Evolutionary conservation across 2,797 vertebrate genomes (phyloP).

Genomic region (Rhinichthys osculus): DNA sequence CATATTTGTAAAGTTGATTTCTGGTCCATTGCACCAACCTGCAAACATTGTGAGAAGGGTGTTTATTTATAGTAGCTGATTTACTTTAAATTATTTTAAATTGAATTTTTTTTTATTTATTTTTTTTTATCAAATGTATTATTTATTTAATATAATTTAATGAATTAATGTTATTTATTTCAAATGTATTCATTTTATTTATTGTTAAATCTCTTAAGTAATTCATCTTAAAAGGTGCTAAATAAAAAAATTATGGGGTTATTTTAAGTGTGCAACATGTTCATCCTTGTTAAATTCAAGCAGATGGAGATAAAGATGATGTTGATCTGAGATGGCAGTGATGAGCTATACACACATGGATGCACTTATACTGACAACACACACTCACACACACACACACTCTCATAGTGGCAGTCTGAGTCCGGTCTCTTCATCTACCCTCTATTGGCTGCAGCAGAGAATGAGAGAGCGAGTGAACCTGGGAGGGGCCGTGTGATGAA

Average conservation of each 20-base stretch:
- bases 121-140: background rate
- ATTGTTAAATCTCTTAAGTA: background rate
- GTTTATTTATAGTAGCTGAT: background rate
- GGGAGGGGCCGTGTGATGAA: conserved; percentile 47
- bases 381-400: conserved; percentile 20
- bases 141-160: background rate
- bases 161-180: background rate
- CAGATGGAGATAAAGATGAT: conserved; percentile 9
- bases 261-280: background rate
- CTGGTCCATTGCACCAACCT: background rate
- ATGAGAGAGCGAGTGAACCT: conserved; percentile 52
- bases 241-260: background rate
- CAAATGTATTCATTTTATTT: background rate
- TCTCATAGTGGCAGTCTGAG: conserved; percentile 1
- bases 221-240: background rate
- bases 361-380: conserved; percentile 55
- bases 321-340: conserved; percentile 18
- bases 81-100: no score
- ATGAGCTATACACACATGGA: conserved; percentile 32
- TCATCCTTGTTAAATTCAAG: conserved; percentile 1
- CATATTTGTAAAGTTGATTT: background rate
- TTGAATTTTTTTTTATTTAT: no score
- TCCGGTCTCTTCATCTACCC: conserved; percentile 25
- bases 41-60: background rate
- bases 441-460: conserved; percentile 50